Conservation (phyloP, 2,888 invertebrate species). For the Apotomis turbidana region DNA sequence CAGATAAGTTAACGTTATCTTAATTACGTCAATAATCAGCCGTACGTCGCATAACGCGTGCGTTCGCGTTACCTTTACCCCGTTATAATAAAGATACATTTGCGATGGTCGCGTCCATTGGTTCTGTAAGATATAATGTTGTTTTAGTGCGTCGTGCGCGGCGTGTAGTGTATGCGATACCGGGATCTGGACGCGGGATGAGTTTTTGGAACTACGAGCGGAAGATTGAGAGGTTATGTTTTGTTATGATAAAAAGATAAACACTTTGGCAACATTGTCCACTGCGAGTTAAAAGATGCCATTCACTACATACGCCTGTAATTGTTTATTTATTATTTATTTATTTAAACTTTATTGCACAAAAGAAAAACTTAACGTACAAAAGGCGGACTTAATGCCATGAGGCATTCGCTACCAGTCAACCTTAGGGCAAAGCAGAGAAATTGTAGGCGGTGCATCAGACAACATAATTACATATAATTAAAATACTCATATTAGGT, state of each 20-base stretch:
- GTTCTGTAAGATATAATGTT: conserved; percentile 6
- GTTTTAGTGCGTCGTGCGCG: background rate
- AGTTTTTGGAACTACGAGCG: conserved; percentile 19
- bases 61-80: background rate
- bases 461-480: no score
- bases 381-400: no score
- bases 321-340: no score
- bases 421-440: no score
- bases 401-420: no score
- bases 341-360: no score
- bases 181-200: conserved; percentile 7
- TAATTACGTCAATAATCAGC: conserved; percentile 60
- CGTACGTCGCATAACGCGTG: conserved; percentile 10
- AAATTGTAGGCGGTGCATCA: no score
- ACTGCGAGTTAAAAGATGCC: background rate
- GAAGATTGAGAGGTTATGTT: conserved; percentile 23
- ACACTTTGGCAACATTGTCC: conserved; percentile 22
- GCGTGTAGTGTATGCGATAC: conserved; percentile 17
- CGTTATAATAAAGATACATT: conserved; percentile 2
- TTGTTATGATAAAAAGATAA: conserved; percentile 21
- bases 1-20: conserved; percentile 60
- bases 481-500: no score
- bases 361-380: no score
- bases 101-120: conserved; percentile 4
- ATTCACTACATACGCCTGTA: background rate